Evolutionary conservation across 2,888 invertebrate species (phyloP).

Genomic region (Spodoptera exigua): DNA sequence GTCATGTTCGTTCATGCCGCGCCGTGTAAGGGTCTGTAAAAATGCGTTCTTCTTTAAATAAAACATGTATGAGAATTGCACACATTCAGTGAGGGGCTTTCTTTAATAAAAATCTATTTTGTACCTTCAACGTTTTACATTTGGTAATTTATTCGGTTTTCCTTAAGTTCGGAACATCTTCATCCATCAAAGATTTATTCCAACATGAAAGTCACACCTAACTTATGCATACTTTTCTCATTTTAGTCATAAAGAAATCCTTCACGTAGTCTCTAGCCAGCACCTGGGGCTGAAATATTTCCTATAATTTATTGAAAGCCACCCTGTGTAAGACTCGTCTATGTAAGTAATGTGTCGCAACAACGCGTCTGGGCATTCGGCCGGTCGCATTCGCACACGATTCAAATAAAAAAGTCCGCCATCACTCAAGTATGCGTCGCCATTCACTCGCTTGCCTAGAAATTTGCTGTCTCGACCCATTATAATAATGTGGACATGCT

Average conservation of each 20-base stretch:
- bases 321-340: conserved; percentile 58
- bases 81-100: conserved; percentile 18
- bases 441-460: conserved; percentile 86
- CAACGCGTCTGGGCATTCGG: conserved; percentile 66
- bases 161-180: not conserved
- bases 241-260: conserved; percentile 37
- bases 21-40: conserved; percentile 63
- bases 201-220: not conserved
- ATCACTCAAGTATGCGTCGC: conserved; percentile 89
- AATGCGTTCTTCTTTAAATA: conserved; percentile 66
- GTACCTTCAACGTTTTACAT: conserved; percentile 1
- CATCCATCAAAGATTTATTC: not conserved
- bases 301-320: conserved; percentile 58
- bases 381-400: conserved; percentile 87
- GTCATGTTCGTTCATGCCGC: conserved; percentile 68
- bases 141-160: not conserved
- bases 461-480: conserved; percentile 76
- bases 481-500: conserved; percentile 71
- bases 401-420: conserved; percentile 89
- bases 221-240: conserved; percentile 31
- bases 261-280: conserved; percentile 40
- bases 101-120: conserved; percentile 8
- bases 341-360: conserved; percentile 70
- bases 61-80: conserved; percentile 74
- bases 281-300: conserved; percentile 52